Evolutionary conservation across 2,113 vertebrate genomes (phyloP).

Genomic region (Oryzias woworae): DNA sequence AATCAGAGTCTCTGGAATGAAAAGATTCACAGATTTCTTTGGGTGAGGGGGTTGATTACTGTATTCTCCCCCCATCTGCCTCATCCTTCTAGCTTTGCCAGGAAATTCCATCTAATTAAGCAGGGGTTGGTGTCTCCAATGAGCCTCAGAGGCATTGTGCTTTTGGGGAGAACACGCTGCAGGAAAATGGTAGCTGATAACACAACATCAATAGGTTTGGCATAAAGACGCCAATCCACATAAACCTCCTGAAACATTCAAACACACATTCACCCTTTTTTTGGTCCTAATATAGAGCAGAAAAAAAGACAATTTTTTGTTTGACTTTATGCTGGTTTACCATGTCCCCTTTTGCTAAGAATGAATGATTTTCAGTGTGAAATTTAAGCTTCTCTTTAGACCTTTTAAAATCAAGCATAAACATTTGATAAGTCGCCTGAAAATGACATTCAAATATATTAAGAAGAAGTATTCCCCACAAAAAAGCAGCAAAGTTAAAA

Average conservation of each 20-base stretch:
- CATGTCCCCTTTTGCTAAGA: slow-evolving; percentile 10
- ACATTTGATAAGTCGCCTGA: slow-evolving; percentile 37
- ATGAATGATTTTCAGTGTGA: slow-evolving; percentile 39
- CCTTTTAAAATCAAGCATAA: slow-evolving; percentile 42
- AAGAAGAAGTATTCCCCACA: slow-evolving; percentile 8
- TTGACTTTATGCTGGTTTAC: slow-evolving; percentile 19
- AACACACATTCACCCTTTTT: slow-evolving; percentile 34
- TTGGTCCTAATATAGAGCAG: slow-evolving; percentile 25
- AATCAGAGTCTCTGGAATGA: slow-evolving; percentile 10
- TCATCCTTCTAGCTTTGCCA: slow-evolving; percentile 54
- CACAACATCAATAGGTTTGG: slow-evolving; percentile 26
- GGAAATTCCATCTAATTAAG: slow-evolving; percentile 78
- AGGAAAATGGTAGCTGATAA: slow-evolving; percentile 23
- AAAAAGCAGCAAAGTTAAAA: slow-evolving; percentile 24
- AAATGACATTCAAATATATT: slow-evolving; percentile 18
- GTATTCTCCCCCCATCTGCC: slow-evolving; percentile 4
- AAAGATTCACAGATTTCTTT: slow-evolving; percentile 24
- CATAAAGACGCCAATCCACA: slow-evolving; percentile 29
- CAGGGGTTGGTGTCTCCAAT: slow-evolving; percentile 68
- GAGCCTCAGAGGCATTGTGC: slow-evolving; percentile 57
- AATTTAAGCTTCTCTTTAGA: slow-evolving; percentile 47
- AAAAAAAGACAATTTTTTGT: slow-evolving; percentile 20
- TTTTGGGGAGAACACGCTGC: slow-evolving; percentile 15
- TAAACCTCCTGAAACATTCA: slow-evolving; percentile 21
- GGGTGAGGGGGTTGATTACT: not conserved